Conservation (phyloP, 2,113 vertebrate species). For the Terrapene triunguis region DNA sequence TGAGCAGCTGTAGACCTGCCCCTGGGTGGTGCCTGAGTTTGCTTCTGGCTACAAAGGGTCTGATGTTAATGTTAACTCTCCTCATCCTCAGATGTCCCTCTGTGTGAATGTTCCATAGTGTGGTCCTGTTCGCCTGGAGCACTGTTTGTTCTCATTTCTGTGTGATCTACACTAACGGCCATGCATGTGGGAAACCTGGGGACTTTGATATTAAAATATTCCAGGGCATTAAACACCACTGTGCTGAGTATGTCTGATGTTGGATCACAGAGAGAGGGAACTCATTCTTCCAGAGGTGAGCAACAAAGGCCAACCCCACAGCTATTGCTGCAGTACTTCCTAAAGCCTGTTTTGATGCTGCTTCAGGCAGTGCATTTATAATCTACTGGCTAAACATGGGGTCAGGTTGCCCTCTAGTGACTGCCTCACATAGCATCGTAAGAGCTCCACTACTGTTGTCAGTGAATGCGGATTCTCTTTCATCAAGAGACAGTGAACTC, state of each 20-base stretch:
- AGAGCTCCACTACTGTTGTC: background rate
- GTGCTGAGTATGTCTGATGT: background rate
- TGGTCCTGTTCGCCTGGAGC: background rate
- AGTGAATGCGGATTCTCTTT: background rate
- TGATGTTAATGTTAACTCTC: background rate
- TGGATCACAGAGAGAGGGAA: background rate
- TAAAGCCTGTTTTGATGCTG: background rate
- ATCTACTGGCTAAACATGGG: rapidly evolving
- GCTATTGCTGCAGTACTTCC: background rate
- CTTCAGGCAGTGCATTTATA: background rate
- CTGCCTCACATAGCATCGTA: background rate
- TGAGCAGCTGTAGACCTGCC: background rate
- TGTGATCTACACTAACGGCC: conserved; percentile 15
- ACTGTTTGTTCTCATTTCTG: conserved; percentile 9
- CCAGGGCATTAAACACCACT: background rate
- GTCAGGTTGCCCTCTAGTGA: background rate
- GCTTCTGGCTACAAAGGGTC: background rate
- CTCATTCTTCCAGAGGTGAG: background rate
- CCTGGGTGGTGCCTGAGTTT: background rate
- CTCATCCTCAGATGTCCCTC: background rate
- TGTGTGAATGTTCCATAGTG: background rate
- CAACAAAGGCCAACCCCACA: rapidly evolving
- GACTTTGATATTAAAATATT: conserved; percentile 56
- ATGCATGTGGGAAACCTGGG: conserved; percentile 35
- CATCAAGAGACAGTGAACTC: background rate